Percentiles rank a stretch among this genome's conserved stretches.
phyloP scores from a whole-genome alignment of 2,113 vertebrate genomes.

The Cepphus grylle region DNA sequence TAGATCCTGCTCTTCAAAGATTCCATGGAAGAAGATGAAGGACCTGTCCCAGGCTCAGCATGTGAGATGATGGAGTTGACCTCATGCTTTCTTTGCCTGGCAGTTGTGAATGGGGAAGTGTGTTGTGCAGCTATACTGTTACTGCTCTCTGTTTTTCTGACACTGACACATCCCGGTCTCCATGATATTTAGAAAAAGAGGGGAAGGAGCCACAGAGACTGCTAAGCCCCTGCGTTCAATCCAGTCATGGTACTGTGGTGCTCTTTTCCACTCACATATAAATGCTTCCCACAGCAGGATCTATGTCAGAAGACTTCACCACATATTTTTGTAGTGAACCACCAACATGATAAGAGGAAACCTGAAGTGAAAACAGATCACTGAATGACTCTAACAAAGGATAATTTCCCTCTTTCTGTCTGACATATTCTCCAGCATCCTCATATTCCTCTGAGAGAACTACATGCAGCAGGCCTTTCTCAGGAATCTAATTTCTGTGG shows the following conservation, averaged over 20 bases:
- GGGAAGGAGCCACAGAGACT: neutral
- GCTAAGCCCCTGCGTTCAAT: neutral
- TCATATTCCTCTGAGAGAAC: neutral
- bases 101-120: neutral
- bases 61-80: neutral
- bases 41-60: neutral
- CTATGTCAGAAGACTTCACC: neutral
- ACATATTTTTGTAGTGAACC: neutral
- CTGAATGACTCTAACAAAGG: neutral
- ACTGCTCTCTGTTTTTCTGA: neutral
- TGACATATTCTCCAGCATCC: neutral
- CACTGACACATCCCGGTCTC: neutral
- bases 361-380: neutral
- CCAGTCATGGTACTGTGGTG: neutral
- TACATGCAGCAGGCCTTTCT: neutral
- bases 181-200: neutral
- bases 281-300: neutral
- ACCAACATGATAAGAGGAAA: neutral
- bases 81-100: neutral
- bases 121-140: neutral
- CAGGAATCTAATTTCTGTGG: neutral
- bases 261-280: neutral
- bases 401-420: neutral
- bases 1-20: neutral
- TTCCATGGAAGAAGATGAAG: neutral